These are phyloP conservation scores for Helleia helle DNA, from an alignment of 2,888 invertebrate genomes.

Conservation along the genomic window DNA sequence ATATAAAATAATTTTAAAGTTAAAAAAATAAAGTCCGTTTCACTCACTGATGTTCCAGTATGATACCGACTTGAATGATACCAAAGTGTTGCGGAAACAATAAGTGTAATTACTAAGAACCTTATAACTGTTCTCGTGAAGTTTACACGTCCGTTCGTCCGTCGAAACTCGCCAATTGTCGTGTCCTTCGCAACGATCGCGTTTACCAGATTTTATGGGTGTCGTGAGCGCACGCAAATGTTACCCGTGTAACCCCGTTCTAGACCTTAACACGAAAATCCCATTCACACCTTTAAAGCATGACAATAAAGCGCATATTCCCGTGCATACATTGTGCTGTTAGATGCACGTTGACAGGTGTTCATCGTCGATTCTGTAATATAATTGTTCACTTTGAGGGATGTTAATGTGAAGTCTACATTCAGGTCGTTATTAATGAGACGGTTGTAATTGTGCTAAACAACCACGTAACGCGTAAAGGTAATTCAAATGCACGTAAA, in stretches of 20 bases:
- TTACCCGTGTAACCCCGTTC: constrained; percentile 16
- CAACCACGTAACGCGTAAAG: too few relatives aligned
- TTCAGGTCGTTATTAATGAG: constrained; percentile 8
- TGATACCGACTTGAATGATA: too few relatives aligned
- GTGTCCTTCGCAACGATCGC: constrained; percentile 37
- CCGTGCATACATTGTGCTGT: not conserved
- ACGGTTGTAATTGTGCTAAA: not conserved
- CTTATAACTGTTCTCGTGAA: constrained; percentile 9
- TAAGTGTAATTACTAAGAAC: constrained; percentile 8
- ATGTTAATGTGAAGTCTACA: constrained; percentile 22
- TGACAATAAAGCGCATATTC: not conserved
- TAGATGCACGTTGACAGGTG: not conserved
- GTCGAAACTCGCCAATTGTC: constrained; percentile 35
- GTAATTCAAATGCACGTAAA: too few relatives aligned
- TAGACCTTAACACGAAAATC: not conserved
- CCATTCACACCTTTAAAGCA: not conserved
- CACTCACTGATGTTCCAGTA: too few relatives aligned
- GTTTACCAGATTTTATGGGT: constrained; percentile 36
- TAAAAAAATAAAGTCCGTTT: too few relatives aligned
- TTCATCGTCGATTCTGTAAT: constrained; percentile 24
- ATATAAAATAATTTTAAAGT: too few relatives aligned
- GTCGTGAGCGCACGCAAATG: constrained; percentile 39
- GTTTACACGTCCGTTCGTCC: constrained; percentile 26
- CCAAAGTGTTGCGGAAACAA: constrained; percentile 6
- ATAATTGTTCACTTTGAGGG: constrained; percentile 34